A percentile compares a stretch with the other conserved stretches of the same genome.
Evolutionary conservation across 2,113 vertebrate genomes (phyloP).

Genomic region (Crypturellus undulatus): DNA sequence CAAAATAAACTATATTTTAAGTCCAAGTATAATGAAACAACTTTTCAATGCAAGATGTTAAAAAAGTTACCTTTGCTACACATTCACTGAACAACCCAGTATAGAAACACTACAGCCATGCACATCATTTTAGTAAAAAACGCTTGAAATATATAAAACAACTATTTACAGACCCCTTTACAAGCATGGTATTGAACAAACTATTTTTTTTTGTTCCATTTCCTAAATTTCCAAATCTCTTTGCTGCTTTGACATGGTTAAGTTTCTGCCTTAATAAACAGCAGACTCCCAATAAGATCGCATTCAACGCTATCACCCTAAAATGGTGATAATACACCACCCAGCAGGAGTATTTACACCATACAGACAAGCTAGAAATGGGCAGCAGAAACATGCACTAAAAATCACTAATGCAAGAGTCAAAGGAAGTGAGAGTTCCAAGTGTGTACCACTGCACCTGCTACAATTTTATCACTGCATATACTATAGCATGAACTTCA

Average conservation of each 20-base stretch:
- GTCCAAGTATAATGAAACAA: background rate
- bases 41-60: background rate
- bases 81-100: background rate
- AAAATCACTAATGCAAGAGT: constrained; percentile 47
- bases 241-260: constrained; percentile 82
- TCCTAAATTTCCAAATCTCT: constrained; percentile 79
- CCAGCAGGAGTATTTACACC: constrained; percentile 84
- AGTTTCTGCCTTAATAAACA: constrained; percentile 84
- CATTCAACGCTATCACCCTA: constrained; percentile 86
- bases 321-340: constrained; percentile 92
- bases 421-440: constrained; percentile 40
- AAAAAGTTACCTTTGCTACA: background rate
- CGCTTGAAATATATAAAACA: background rate
- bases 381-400: constrained; percentile 78
- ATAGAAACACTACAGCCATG: background rate
- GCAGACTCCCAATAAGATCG: constrained; percentile 89
- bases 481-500: background rate
- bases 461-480: background rate
- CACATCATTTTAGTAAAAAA: background rate
- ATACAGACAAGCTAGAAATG: constrained; percentile 83
- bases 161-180: background rate
- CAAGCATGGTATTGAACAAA: background rate
- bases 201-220: constrained; percentile 70
- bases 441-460: background rate
- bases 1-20: background rate